Conservation (phyloP, 2,113 vertebrate species). For the Caranx melampygus region DNA sequence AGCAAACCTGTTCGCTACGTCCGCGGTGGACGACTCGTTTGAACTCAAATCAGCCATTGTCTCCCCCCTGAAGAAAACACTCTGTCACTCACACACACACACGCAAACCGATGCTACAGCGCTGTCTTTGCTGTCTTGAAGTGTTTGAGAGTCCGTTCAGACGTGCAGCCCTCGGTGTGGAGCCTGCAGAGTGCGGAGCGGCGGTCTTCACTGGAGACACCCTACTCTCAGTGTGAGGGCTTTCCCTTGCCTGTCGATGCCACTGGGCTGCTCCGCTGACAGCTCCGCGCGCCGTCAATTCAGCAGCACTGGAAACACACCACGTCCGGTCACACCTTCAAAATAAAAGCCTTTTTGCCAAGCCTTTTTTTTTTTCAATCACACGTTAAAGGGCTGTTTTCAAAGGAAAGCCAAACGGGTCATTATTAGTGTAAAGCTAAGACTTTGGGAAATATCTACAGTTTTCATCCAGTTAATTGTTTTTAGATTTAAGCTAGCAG, state of each 20-base stretch:
- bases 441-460: no score
- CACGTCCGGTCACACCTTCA: conserved; percentile 46
- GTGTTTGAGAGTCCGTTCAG: conserved; percentile 23
- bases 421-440: no score
- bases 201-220: conserved; percentile 56
- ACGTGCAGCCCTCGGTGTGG: conserved; percentile 40
- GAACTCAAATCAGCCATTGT: conserved; percentile 90
- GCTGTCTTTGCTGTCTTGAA: neutral
- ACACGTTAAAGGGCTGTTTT: neutral
- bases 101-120: conserved; percentile 25
- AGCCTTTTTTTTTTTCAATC: neutral
- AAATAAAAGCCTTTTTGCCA: conserved; percentile 25
- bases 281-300: conserved; percentile 29
- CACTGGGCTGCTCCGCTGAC: conserved; percentile 72
- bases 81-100: no score
- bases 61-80: conserved; percentile 21
- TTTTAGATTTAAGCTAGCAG: no score
- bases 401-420: no score
- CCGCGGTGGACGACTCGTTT: conserved; percentile 85
- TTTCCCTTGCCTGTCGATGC: conserved; percentile 63
- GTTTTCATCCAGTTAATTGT: no score
- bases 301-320: fast-evolving
- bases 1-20: conserved; percentile 90
- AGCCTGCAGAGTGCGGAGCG: conserved; percentile 40
- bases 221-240: conserved; percentile 51